phyloP scores from a whole-genome alignment of 2,888 invertebrate genomes.

The Antitype chi region DNA sequence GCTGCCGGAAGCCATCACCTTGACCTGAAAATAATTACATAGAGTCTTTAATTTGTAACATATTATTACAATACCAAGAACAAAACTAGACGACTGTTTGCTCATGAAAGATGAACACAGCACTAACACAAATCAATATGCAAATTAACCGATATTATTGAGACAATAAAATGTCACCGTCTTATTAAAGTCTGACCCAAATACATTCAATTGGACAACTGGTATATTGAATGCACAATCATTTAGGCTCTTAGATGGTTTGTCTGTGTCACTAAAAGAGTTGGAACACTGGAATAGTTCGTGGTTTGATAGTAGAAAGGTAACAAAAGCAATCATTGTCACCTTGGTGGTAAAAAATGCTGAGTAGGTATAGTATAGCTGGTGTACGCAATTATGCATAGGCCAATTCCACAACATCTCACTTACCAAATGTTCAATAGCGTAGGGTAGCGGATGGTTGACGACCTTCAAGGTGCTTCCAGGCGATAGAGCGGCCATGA shows the following conservation, averaged over 20 bases:
- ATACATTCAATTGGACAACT: constrained; percentile 37
- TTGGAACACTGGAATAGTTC: background rate
- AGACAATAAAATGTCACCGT: constrained; percentile 9
- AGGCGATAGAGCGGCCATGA: constrained; percentile 87
- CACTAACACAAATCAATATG: constrained; percentile 17
- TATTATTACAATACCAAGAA: background rate
- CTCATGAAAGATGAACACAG: background rate
- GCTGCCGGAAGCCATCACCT: constrained; percentile 86
- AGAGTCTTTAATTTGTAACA: background rate
- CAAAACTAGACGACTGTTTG: background rate
- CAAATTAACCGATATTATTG: constrained; percentile 14
- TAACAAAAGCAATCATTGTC: background rate
- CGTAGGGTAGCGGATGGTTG: constrained; percentile 94
- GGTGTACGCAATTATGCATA: no score
- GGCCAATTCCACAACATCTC: background rate
- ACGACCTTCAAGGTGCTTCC: constrained; percentile 86
- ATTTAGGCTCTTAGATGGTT: background rate
- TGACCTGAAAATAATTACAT: constrained; percentile 75
- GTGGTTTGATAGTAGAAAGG: background rate
- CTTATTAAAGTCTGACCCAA: constrained; percentile 30
- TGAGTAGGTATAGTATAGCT: background rate
- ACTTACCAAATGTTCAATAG: constrained; percentile 90
- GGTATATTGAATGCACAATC: constrained; percentile 13
- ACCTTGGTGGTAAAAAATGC: background rate
- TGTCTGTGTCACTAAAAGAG: background rate